A percentile compares a stretch with the other conserved stretches of the same genome.
These are phyloP conservation scores for Macrophya annulata DNA, from an alignment of 2,888 invertebrate genomes.

Conservation along the genomic window DNA sequence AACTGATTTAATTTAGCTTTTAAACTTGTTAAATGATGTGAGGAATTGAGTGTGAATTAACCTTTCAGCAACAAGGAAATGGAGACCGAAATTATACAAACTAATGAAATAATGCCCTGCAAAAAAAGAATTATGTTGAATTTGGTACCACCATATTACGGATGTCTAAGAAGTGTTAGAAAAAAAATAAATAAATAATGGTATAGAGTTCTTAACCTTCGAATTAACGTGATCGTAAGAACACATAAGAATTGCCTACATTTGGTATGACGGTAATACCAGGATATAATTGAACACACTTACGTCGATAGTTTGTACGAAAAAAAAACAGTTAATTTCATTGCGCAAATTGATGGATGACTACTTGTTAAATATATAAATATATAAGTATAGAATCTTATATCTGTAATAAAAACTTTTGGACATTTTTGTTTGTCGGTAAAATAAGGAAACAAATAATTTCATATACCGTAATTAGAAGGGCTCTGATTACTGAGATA, in stretches of 20 bases:
- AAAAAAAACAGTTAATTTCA: background rate
- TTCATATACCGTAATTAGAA: background rate
- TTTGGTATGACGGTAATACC: background rate
- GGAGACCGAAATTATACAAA: background rate
- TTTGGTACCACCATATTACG: background rate
- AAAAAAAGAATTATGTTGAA: background rate
- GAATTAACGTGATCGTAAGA: background rate
- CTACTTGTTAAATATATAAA: background rate
- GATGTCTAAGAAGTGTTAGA: background rate
- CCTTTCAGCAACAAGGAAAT: background rate
- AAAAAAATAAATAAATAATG: background rate
- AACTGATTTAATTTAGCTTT: background rate
- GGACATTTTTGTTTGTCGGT: background rate
- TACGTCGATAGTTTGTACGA: no score
- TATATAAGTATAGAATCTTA: background rate
- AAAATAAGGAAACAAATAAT: background rate
- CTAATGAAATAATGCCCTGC: background rate
- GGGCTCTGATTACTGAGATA: background rate
- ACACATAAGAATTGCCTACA: background rate
- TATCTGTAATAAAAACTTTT: background rate
- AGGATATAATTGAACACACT: background rate
- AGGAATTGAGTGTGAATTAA: background rate
- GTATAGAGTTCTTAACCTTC: background rate
- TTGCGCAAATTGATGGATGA: background rate
- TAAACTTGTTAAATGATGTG: background rate